phyloP scores from a whole-genome alignment of 1,140 invertebrate species.

The Andricus grossulariae region DNA sequence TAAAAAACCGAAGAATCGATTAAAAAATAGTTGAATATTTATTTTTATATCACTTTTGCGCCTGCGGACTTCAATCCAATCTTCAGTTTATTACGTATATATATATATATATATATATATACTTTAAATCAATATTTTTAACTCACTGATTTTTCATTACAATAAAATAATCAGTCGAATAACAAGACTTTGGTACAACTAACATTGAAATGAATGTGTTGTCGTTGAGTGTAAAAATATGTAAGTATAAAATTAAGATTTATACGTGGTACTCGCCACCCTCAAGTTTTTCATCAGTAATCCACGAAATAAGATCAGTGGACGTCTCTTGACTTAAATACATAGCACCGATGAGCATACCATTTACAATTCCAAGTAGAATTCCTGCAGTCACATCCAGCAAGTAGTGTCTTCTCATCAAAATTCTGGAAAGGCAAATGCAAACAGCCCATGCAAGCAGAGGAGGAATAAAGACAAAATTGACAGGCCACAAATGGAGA shows the following conservation, averaged over 20 bases:
- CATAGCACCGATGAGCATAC: constrained; percentile 79
- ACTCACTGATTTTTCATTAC: no score
- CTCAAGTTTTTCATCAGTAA: constrained; percentile 78
- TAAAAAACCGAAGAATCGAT: no score
- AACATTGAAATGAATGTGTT: no score
- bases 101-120: no score
- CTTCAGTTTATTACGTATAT: no score
- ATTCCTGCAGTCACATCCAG: constrained; percentile 89
- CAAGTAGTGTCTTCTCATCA: constrained; percentile 90
- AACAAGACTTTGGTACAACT: no score
- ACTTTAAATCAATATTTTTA: no score
- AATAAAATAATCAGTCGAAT: no score
- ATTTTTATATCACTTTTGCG: no score
- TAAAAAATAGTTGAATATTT: no score
- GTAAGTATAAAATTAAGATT: background rate
- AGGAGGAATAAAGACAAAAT: constrained; percentile 78
- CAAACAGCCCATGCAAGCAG: constrained; percentile 85
- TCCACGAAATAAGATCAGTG: constrained; percentile 72
- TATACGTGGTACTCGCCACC: constrained; percentile 77
- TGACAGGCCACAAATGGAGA: constrained; percentile 79
- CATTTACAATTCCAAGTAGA: constrained; percentile 86
- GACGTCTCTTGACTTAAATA: constrained; percentile 80
- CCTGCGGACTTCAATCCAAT: no score
- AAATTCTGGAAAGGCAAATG: constrained; percentile 87
- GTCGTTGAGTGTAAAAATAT: no score